Percentiles rank a stretch among this genome's conserved stretches.
Conservation (phyloP, 2,113 vertebrate species). For the Casuarius casuarius region DNA sequence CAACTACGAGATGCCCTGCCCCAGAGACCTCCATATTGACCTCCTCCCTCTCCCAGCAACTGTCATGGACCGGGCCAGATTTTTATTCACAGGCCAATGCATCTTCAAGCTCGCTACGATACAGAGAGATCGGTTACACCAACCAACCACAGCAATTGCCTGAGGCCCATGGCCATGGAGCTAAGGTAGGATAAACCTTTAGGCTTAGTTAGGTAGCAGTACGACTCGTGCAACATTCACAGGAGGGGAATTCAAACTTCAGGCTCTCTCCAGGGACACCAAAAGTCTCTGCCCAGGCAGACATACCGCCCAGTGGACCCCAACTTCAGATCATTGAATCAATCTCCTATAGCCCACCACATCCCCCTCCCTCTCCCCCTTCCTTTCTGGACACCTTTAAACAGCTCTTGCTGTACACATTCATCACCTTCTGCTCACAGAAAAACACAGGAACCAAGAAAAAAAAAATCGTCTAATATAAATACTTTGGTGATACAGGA, state of each 20-base stretch:
- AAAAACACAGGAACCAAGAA: neutral
- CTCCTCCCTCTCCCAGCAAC: neutral
- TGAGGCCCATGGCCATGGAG: accelerated
- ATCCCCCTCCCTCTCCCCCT: neutral
- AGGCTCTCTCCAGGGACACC: neutral
- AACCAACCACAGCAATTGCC: neutral
- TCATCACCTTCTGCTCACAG: neutral
- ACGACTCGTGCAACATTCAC: neutral
- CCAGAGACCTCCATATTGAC: neutral
- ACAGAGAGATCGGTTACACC: neutral
- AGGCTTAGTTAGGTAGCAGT: neutral
- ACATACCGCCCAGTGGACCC: neutral
- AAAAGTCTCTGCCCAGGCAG: neutral
- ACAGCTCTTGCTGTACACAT: neutral
- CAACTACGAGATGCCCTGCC: neutral
- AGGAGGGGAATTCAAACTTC: neutral
- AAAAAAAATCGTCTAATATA: neutral
- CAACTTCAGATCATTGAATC: neutral
- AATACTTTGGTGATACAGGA: neutral
- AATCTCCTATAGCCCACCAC: neutral
- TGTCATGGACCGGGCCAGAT: neutral
- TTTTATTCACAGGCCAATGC: neutral
- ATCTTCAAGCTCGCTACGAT: neutral
- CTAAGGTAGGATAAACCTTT: neutral
- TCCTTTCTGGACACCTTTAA: neutral